A percentile compares a stretch with the other conserved stretches of the same genome.
These are phyloP conservation scores for Luperina testacea DNA, from an alignment of 2,888 invertebrate species.

Conservation along the genomic window DNA sequence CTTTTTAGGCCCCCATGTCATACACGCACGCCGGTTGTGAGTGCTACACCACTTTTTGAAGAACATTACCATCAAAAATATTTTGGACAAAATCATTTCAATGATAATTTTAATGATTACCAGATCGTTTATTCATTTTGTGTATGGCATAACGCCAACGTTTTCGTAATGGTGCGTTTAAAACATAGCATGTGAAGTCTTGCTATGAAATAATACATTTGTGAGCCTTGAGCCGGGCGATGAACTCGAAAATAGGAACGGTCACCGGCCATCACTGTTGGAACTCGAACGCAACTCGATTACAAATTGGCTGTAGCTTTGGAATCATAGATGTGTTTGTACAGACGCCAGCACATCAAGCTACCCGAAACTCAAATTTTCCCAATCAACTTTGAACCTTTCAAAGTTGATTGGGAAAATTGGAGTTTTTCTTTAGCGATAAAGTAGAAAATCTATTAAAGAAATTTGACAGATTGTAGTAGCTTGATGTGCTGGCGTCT, in stretches of 20 bases:
- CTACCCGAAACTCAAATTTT: too few species aligned
- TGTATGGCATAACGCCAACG: conserved; percentile 54
- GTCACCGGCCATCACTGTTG: conserved; percentile 62
- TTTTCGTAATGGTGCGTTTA: conserved; percentile 46
- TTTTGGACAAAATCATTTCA: conserved; percentile 8
- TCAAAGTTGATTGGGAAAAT: too few species aligned
- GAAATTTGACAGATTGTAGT: too few species aligned
- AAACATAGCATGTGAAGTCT: conserved; percentile 53
- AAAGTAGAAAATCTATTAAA: too few species aligned
- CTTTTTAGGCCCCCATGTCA: too few species aligned
- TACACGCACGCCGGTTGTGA: too few species aligned
- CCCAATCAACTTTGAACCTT: too few species aligned
- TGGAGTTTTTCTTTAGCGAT: too few species aligned
- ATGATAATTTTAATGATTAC: conserved; percentile 21
- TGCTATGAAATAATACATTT: conserved; percentile 67
- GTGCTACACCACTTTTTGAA: too few species aligned
- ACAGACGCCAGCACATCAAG: too few species aligned
- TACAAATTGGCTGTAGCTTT: conserved; percentile 24
- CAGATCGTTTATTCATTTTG: conserved; percentile 25
- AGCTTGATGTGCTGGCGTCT: too few species aligned
- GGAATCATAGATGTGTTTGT: conserved; percentile 35
- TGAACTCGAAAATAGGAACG: conserved; percentile 74
- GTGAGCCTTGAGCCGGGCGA: conserved; percentile 73
- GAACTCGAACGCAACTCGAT: conserved; percentile 67
- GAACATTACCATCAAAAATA: neutral